A percentile compares a stretch with the other conserved stretches of the same genome.
Conservation (phyloP, 2,888 invertebrate species). For the Eutolmus rufibarbis region DNA sequence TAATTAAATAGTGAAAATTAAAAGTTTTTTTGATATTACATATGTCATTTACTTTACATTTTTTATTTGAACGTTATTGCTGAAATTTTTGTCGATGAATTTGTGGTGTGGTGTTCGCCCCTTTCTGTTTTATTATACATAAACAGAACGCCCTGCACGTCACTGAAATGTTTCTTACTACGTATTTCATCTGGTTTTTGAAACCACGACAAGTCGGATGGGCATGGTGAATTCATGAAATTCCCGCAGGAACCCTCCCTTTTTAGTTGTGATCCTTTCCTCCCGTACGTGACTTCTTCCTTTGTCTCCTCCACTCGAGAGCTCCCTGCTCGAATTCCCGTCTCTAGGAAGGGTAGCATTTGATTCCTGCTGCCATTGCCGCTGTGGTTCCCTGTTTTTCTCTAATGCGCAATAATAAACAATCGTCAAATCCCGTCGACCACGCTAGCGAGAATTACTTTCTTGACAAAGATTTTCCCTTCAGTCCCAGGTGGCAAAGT, state of each 20-base stretch:
- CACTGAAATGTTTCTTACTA: background rate
- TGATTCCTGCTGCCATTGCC: background rate
- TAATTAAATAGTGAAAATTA: no score
- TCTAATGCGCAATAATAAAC: conserved; percentile 13
- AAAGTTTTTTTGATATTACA: no score
- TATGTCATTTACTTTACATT: no score
- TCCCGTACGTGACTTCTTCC: conserved; percentile 15
- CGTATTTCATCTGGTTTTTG: background rate
- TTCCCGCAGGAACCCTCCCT: conserved; percentile 15
- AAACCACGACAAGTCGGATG: background rate
- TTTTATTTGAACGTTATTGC: background rate
- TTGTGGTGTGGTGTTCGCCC: background rate
- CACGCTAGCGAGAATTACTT: background rate
- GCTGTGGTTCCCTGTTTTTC: background rate
- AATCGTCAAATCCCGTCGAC: background rate
- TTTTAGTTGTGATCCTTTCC: conserved; percentile 25
- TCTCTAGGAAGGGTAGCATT: background rate
- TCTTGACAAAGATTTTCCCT: background rate
- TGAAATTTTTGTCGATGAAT: background rate
- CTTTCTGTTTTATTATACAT: background rate
- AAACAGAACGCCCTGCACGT: background rate
- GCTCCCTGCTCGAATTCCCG: background rate
- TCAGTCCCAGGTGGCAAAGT: background rate
- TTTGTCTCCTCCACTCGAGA: background rate
- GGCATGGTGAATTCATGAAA: conserved; percentile 5